Conservation (phyloP, 2,113 vertebrate species). For the Atlantisia rogersi region DNA sequence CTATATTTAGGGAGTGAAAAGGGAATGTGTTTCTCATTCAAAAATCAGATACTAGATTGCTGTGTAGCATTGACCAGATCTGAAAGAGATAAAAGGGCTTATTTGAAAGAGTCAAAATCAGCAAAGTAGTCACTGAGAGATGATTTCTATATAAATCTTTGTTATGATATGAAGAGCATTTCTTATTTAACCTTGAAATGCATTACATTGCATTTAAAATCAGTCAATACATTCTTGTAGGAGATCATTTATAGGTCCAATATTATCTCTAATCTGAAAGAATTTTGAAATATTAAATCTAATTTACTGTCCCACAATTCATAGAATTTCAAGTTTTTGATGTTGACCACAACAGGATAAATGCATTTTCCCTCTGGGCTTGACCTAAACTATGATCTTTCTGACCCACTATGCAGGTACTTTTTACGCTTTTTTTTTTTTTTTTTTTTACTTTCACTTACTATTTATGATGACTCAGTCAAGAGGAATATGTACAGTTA, state of each 20-base stretch:
- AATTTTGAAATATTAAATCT: background rate
- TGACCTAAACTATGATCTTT: conserved; percentile 36
- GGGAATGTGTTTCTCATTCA: background rate
- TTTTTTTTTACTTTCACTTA: background rate
- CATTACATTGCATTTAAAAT: background rate
- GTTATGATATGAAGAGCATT: background rate
- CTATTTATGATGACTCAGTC: background rate
- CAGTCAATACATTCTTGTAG: background rate
- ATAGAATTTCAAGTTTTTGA: conserved; percentile 23
- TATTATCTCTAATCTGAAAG: background rate
- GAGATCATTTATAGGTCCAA: background rate
- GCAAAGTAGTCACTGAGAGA: background rate
- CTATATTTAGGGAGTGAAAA: background rate
- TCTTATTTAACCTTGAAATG: background rate
- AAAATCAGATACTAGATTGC: background rate
- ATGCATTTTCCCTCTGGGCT: conserved; percentile 33
- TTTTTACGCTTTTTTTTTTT: background rate
- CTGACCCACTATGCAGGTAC: conserved; percentile 25
- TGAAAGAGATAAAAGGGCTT: background rate
- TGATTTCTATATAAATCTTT: background rate
- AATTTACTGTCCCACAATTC: conserved; percentile 26
- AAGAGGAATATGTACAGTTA: background rate
- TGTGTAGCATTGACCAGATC: background rate
- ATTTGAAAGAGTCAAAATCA: background rate
- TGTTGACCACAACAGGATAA: conserved; percentile 36